A percentile compares a stretch with the other conserved stretches of the same genome.
Evolutionary conservation across 2,888 invertebrate genomes (phyloP).

Genomic region (Drosophila neonasuta): DNA sequence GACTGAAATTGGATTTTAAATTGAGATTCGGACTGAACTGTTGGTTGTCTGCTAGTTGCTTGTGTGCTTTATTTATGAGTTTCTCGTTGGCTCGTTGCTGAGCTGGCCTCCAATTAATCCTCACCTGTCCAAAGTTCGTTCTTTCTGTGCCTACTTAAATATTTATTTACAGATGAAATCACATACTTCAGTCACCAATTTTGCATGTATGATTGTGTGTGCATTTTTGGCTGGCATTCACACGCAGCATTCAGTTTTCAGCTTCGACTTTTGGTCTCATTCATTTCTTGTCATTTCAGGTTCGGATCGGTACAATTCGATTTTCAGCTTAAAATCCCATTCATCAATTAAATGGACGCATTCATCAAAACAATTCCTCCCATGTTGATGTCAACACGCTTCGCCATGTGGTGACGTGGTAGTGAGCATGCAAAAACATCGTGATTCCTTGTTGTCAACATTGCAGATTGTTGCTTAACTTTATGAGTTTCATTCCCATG

Average conservation of each 20-base stretch:
- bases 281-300: constrained; percentile 27
- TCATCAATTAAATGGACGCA: constrained; percentile 80
- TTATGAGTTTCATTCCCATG: constrained; percentile 49
- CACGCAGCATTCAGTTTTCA: constrained; percentile 28
- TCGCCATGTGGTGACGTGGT: constrained; percentile 40
- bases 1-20: constrained; percentile 2
- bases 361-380: constrained; percentile 78
- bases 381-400: constrained; percentile 66
- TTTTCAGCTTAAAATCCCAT: constrained; percentile 78
- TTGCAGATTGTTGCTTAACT: constrained; percentile 14
- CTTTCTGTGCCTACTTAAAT: constrained; percentile 46
- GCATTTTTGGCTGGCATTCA: constrained; percentile 34
- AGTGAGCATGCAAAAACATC: constrained; percentile 9
- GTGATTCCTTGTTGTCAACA: constrained; percentile 22
- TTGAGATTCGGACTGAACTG: not conserved
- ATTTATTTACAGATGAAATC: constrained; percentile 43
- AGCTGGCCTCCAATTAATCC: constrained; percentile 32
- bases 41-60: constrained; percentile 19
- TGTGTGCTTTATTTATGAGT: constrained; percentile 50
- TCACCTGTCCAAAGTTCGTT: constrained; percentile 45
- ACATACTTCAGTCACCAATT: constrained; percentile 1
- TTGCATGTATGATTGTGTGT: constrained; percentile 7
- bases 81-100: constrained; percentile 5
- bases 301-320: constrained; percentile 47
- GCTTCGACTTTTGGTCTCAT: constrained; percentile 7